These are phyloP conservation scores for Acholoe squamosa DNA, from an alignment of 2,888 invertebrate species.

Conservation along the genomic window DNA sequence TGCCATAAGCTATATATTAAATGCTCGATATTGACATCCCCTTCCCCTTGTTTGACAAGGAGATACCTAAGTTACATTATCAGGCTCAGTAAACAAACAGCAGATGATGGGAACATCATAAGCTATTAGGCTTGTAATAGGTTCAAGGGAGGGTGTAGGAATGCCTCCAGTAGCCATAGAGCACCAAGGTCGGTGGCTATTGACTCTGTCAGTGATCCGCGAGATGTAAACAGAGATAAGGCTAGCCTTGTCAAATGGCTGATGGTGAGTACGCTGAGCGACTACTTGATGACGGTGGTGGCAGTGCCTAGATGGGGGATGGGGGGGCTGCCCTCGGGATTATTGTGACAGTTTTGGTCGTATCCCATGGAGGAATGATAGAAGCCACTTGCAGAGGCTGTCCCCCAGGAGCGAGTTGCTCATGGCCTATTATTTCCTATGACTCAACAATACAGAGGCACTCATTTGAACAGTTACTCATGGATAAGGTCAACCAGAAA, in stretches of 20 bases:
- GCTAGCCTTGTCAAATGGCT: background rate
- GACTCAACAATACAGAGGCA: background rate
- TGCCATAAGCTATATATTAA: too few relatives aligned
- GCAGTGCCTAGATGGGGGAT: background rate
- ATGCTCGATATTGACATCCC: too few relatives aligned
- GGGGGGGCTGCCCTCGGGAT: background rate
- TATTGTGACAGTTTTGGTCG: background rate
- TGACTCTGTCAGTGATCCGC: slow-evolving; percentile 51
- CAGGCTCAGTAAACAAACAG: background rate
- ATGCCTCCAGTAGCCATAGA: slow-evolving; percentile 50
- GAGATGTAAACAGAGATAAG: slow-evolving; percentile 38
- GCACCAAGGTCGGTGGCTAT: slow-evolving; percentile 8
- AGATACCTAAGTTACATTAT: background rate
- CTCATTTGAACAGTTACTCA: background rate
- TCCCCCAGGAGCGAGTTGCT: background rate
- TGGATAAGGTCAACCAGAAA: background rate
- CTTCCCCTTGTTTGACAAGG: background rate
- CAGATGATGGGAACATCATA: background rate
- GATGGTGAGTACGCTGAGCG: background rate
- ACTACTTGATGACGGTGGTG: background rate
- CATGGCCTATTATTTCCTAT: background rate
- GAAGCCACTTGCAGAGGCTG: background rate
- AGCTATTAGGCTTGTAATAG: background rate
- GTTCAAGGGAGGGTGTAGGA: background rate
- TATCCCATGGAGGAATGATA: background rate